A percentile compares a stretch with the other conserved stretches of the same genome.
Conservation (phyloP, 2,113 vertebrate species). For the Ivindomyrus marchei region DNA sequence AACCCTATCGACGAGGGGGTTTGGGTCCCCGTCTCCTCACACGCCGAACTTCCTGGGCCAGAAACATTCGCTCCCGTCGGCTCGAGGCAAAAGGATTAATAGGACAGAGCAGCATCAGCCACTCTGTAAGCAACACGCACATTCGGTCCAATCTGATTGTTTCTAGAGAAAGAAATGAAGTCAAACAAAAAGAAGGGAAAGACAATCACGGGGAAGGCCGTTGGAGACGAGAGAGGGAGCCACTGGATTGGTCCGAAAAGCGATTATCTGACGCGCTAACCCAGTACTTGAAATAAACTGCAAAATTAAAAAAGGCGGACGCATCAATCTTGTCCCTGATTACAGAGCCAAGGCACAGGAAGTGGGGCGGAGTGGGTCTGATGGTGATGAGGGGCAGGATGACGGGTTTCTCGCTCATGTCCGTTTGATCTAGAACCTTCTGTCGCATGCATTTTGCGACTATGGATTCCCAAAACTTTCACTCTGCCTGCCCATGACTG, state of each 20-base stretch:
- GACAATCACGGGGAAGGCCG: neutral
- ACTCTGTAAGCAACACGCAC: neutral
- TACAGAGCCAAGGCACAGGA: slow-evolving; percentile 28
- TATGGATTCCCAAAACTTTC: neutral
- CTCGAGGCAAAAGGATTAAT: neutral
- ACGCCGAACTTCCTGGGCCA: neutral
- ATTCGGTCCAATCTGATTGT: neutral
- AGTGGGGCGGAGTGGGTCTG: neutral
- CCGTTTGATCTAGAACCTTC: neutral
- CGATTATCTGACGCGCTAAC: slow-evolving; percentile 22
- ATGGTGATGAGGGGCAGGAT: neutral
- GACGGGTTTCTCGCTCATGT: neutral
- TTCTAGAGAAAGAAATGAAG: neutral
- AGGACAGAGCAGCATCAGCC: neutral
- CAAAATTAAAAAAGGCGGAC: slow-evolving; percentile 25
- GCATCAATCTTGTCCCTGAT: slow-evolving; percentile 34
- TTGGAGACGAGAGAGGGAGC: neutral
- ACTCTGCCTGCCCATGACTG: neutral
- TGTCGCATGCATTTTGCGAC: neutral
- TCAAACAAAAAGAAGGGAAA: neutral
- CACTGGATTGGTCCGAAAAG: slow-evolving; percentile 28
- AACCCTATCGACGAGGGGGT: slow-evolving; percentile 34
- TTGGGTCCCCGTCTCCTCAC: neutral
- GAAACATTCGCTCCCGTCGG: neutral
- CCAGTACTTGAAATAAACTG: slow-evolving; percentile 26